These are phyloP conservation scores for Apotomis turbidana DNA, from an alignment of 2,888 invertebrate genomes.

Conservation along the genomic window DNA sequence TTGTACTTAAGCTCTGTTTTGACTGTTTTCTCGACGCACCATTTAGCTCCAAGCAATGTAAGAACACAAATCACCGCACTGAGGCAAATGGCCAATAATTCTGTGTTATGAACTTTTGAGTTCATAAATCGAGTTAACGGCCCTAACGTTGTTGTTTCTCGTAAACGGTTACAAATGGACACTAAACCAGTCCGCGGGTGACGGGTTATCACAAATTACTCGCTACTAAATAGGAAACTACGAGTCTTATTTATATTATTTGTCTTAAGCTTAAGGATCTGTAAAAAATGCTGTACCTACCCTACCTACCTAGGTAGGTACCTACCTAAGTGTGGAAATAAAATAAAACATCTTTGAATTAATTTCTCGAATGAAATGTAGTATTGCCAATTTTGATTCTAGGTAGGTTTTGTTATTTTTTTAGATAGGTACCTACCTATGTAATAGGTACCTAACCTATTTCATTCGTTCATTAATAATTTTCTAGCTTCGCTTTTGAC, in stretches of 20 bases:
- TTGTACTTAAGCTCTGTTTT: not conserved
- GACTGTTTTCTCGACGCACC: not conserved
- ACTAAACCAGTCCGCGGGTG: slow-evolving; percentile 51
- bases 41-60: slow-evolving; percentile 2
- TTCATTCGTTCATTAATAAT: too few species aligned
- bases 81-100: slow-evolving; percentile 50
- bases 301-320: not conserved
- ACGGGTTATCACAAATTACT: slow-evolving; percentile 34
- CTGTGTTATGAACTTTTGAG: slow-evolving; percentile 65
- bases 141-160: slow-evolving; percentile 61
- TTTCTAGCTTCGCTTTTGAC: too few species aligned
- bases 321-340: not conserved
- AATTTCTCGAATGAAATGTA: too few species aligned
- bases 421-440: too few species aligned
- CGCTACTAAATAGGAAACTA: slow-evolving; percentile 16
- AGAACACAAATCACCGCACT: slow-evolving; percentile 31
- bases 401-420: too few species aligned
- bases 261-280: too few species aligned
- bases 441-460: too few species aligned
- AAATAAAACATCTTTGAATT: too few species aligned
- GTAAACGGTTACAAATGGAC: slow-evolving; percentile 68
- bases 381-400: too few species aligned
- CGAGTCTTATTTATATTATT: not conserved
- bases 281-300: too few species aligned
- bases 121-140: slow-evolving; percentile 63